Percentiles rank a stretch among this genome's conserved stretches.
These are phyloP conservation scores for Drosophila infuscata DNA, from an alignment of 2,888 invertebrate species.

Conservation along the genomic window DNA sequence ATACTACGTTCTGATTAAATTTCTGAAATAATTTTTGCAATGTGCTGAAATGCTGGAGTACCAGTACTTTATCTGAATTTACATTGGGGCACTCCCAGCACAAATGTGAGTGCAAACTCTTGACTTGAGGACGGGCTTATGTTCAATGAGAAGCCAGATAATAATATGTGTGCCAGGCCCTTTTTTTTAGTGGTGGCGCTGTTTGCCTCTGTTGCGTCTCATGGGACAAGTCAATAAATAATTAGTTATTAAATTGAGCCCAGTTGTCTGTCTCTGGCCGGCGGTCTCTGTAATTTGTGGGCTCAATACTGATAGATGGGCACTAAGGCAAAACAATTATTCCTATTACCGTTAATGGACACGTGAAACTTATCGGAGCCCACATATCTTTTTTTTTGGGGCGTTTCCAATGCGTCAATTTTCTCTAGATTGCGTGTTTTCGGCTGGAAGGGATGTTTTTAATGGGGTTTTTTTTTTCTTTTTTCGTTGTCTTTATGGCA, in stretches of 20 bases:
- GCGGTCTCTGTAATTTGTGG: constrained; percentile 11
- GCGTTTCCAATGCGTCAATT: constrained; percentile 1
- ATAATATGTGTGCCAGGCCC: background rate
- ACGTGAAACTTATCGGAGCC: constrained; percentile 41
- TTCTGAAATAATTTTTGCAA: constrained; percentile 8
- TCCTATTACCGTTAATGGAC: constrained; percentile 43
- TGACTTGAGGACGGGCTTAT: constrained; percentile 18
- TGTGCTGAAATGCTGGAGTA: constrained; percentile 11
- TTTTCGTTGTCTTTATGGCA: constrained; percentile 9
- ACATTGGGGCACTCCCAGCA: constrained; percentile 1
- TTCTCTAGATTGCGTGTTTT: constrained; percentile 26
- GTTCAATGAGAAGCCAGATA: background rate
- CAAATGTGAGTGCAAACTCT: constrained; percentile 33
- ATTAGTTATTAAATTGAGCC: constrained; percentile 47
- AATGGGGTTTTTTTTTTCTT: constrained; percentile 26
- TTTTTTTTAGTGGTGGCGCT: background rate
- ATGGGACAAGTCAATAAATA: constrained; percentile 48
- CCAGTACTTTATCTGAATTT: constrained; percentile 16
- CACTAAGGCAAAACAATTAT: constrained; percentile 34
- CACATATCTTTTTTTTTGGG: constrained; percentile 22
- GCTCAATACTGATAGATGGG: constrained; percentile 34
- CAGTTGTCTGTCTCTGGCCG: background rate
- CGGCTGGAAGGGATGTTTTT: constrained; percentile 32
- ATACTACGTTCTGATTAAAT: background rate
- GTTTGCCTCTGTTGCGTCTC: constrained; percentile 22